Evolutionary conservation across 2,888 invertebrate species (phyloP).

Genomic region (Ophion ellenae): DNA sequence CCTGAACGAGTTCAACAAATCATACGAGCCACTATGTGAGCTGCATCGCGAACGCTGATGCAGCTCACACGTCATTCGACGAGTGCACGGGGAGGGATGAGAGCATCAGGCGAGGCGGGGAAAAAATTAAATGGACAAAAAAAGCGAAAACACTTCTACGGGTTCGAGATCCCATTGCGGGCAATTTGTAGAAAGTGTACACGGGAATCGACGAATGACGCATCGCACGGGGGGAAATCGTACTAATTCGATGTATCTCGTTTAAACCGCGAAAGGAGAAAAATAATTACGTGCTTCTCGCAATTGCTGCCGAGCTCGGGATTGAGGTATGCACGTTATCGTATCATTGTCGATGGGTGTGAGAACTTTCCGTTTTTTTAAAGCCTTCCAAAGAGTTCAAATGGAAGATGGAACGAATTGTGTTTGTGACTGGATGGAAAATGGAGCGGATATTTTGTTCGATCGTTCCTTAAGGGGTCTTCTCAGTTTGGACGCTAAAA

Average conservation of each 20-base stretch:
- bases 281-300: slow-evolving; percentile 7
- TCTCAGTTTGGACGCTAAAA: too few species aligned
- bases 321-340: background rate
- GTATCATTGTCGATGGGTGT: background rate
- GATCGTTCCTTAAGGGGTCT: background rate
- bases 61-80: background rate
- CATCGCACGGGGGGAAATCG: slow-evolving; percentile 53
- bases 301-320: background rate
- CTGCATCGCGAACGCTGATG: background rate
- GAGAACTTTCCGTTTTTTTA: slow-evolving; percentile 7
- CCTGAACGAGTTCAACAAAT: background rate
- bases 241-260: slow-evolving; percentile 38
- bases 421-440: background rate
- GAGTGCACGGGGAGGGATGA: slow-evolving; percentile 1
- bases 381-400: background rate
- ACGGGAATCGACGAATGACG: slow-evolving; percentile 49
- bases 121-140: background rate
- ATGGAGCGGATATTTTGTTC: background rate
- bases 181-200: slow-evolving; percentile 53
- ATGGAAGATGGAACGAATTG: background rate
- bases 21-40: background rate
- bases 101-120: background rate
- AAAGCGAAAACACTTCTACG: background rate
- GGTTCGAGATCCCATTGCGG: slow-evolving; percentile 30
- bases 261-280: slow-evolving; percentile 12